phyloP scores from a whole-genome alignment of 2,888 invertebrate genomes.

The Chalcis sispes region DNA sequence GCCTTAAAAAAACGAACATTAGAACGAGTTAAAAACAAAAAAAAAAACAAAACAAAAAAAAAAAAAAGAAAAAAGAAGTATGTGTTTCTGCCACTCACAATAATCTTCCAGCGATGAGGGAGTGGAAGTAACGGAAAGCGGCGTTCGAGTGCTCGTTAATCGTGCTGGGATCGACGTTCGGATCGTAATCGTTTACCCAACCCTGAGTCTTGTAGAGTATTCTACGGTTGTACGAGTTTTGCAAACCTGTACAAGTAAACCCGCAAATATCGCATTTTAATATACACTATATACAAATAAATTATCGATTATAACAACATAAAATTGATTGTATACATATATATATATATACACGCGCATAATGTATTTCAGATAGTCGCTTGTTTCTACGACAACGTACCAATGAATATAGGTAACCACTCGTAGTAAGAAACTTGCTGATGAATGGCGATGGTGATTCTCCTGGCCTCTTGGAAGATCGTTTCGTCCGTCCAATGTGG shows the following conservation, averaged over 20 bases:
- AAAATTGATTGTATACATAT: constrained; percentile 80
- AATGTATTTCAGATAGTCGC: too few relatives aligned
- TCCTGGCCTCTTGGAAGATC: constrained; percentile 84
- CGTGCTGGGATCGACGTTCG: constrained; percentile 81
- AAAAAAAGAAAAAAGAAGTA: neutral
- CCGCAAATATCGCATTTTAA: neutral
- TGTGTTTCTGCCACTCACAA: constrained; percentile 78
- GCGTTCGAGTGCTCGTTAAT: constrained; percentile 85
- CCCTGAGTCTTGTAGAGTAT: constrained; percentile 80
- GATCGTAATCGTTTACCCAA: constrained; percentile 83
- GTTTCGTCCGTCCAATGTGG: constrained; percentile 86
- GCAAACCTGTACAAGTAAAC: constrained; percentile 73
- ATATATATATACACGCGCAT: constrained; percentile 88
- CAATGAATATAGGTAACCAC: constrained; percentile 86
- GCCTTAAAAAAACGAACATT: too few relatives aligned
- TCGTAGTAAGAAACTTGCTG: constrained; percentile 90
- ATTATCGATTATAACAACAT: neutral
- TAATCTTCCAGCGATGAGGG: constrained; percentile 82
- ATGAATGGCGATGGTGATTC: constrained; percentile 85
- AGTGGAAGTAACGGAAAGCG: constrained; percentile 86
- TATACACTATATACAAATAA: neutral
- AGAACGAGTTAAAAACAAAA: too few relatives aligned
- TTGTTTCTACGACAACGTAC: constrained; percentile 77
- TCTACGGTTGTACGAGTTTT: constrained; percentile 81
- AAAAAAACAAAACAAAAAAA: too few relatives aligned